Evolutionary conservation across 1,140 invertebrate species (phyloP).

Genomic region (Lepidurus packardi): DNA sequence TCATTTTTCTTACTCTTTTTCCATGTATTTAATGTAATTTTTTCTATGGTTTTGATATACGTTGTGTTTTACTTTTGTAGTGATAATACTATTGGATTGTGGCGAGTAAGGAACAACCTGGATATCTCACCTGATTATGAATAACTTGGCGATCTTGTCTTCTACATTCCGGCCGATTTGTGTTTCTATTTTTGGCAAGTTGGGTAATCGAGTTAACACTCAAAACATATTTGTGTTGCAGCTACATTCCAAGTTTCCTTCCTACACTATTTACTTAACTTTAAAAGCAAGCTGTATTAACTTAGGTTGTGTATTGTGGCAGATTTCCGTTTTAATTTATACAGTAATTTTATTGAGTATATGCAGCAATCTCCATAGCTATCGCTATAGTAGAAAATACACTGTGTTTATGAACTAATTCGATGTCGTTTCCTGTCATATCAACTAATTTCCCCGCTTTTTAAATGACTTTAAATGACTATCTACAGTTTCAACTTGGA

Average conservation of each 20-base stretch:
- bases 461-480: no score
- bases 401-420: background rate
- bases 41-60: no score
- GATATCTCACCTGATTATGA: constrained; percentile 41
- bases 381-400: constrained; percentile 12
- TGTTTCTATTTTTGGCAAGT: background rate
- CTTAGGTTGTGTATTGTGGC: background rate
- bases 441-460: no score
- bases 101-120: constrained; percentile 41
- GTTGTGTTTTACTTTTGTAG: constrained; percentile 32
- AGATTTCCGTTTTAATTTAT: background rate
- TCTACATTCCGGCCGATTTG: constrained; percentile 16
- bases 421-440: no score
- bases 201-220: no score
- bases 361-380: constrained; percentile 8
- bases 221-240: background rate
- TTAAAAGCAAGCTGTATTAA: background rate
- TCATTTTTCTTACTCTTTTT: background rate
- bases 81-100: constrained; percentile 42
- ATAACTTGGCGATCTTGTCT: constrained; percentile 7
- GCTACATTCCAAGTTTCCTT: constrained; percentile 1
- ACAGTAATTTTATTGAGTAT: constrained; percentile 3
- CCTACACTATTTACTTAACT: background rate
- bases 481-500: no score
- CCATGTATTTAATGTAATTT: background rate